Evolutionary conservation across 2,888 invertebrate species (phyloP), one percentile per base, ranked within the genome.

Genomic region (Lordiphosa fenestrarum): DNA sequence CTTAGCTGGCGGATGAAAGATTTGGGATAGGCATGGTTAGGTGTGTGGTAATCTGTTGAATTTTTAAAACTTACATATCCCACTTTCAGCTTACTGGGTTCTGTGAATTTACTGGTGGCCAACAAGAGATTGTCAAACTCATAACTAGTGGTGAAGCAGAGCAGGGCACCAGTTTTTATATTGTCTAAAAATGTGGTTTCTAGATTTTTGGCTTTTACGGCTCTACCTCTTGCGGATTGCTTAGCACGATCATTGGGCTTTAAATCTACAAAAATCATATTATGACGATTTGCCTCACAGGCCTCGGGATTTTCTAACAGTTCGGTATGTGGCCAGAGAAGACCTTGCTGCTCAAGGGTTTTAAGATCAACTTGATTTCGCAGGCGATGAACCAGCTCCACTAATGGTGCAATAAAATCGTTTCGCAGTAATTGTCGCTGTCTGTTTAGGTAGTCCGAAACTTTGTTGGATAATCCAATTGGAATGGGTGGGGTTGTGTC

Each of bases 391-490:
- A 87, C 73, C 10, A 73, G 73, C 78, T 93, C 91, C 35, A 94
- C 89, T 21, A 97, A 86, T 0, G 96, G 95, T 13, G 91, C 91
- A 33, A 95, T 91, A 83, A 94, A 95, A 88, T 97, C 96, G 90
- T 96, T 95, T 33, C 95, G 90, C 47, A 96, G 85, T 35, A 96
- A 90, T 36, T 94, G 91, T 82, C 95, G 95, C 71, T 96, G 96
- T n/a, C 93, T 90, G 73, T 95, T 94, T 21, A 97, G 89, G 85
- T 97, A 97, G 77, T 95, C 93, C 0, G 68, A 30, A 0, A 64
- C 61, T 25, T 65, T 41, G 7, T 19, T 39, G 1, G 37, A 15
- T 2, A 25, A 25, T 25, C 7, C 2, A 6, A 2, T 12, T 1
- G 51, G 2, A 5, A 35, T 40, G 91, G 87, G 0, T 91, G 87